Conservation (phyloP, 2,797 vertebrate genomes). For the Paramormyrops hopkinsi region DNA sequence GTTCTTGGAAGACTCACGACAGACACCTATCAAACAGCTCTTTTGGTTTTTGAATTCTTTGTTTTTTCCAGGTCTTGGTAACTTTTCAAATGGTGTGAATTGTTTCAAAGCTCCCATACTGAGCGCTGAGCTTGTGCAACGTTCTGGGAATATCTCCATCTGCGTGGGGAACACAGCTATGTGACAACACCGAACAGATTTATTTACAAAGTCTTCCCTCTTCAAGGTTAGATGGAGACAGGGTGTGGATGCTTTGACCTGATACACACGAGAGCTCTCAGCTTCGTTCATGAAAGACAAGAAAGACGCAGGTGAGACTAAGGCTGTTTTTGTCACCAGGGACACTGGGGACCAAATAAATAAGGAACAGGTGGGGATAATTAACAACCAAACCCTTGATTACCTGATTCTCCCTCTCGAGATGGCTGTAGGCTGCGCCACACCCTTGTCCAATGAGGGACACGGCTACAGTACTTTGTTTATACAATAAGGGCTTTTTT, state of each 20-base stretch:
- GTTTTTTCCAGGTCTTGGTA: background rate
- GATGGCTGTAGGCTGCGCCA: background rate
- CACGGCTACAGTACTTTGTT: background rate
- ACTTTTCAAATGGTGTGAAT: background rate
- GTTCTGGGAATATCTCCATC: constrained; percentile 1
- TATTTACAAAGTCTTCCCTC: background rate
- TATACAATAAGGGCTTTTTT: constrained; percentile 27
- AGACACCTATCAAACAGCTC: background rate
- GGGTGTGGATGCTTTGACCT: background rate
- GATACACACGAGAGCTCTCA: background rate
- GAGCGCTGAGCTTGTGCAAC: background rate
- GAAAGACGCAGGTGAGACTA: background rate
- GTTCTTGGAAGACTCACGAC: background rate
- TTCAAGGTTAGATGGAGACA: background rate
- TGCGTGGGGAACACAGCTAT: background rate
- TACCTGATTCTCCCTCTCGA: background rate
- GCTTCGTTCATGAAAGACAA: background rate
- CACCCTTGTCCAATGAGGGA: background rate
- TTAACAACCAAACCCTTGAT: background rate
- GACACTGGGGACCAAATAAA: background rate
- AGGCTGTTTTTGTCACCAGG: background rate
- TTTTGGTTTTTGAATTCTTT: background rate
- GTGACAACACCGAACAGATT: constrained; percentile 2
- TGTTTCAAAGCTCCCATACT: background rate
- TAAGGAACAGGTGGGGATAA: background rate